Base-by-base conservation (phyloP, 2,113 vertebrate species). In the Chaetorhynchus papuensis region DNA sequence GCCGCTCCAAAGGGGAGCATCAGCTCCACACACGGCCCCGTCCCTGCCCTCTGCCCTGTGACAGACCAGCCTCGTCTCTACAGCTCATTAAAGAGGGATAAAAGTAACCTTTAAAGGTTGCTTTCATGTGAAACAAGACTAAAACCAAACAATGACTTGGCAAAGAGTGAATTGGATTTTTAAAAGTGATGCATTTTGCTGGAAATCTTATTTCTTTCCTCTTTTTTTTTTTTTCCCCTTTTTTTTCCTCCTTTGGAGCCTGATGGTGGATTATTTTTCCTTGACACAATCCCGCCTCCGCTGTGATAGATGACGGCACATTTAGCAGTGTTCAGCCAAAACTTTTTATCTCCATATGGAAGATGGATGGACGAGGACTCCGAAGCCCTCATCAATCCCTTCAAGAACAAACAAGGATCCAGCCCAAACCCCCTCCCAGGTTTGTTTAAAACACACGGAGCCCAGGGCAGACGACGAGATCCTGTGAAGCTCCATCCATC, bases 311-410 rank as follows among this genome's bases (percentile, higher is more conserved):
- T 95, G 93, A 96, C 91, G 59, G 94, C 91, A 93, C 86, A 96
- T 92, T 88, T 59, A 97, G 95, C 90, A 92, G 77, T 17, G 89
- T 93, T 96, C 94, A 96, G 92, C 93, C 93, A 91, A 96, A 96
- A 96, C 86, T 95, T 95, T 92, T 96, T 94, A 93, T 94, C 88
- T 96, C 94, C 94, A 97, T 95, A 96, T 97, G 95, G 96, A 97
- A 95, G 94, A 96, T 90, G 90, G 91, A 93, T 97, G 89, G 87
- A 94, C 96, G 61, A 96, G 60, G 93, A 81, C 85, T 94, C 86
- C 86, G 93, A 80, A 94, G 63, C 81, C 87, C 6, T 45, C 75
- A 95, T 74, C 89, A 44, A 31, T 95, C 90, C 70, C 85, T 93
- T 89, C 49, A 76, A 94, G 90, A 97, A 86, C 82, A 97, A 95